Base-by-base conservation (phyloP, 2,888 invertebrate genomes). In the Drosophila pullipes region DNA sequence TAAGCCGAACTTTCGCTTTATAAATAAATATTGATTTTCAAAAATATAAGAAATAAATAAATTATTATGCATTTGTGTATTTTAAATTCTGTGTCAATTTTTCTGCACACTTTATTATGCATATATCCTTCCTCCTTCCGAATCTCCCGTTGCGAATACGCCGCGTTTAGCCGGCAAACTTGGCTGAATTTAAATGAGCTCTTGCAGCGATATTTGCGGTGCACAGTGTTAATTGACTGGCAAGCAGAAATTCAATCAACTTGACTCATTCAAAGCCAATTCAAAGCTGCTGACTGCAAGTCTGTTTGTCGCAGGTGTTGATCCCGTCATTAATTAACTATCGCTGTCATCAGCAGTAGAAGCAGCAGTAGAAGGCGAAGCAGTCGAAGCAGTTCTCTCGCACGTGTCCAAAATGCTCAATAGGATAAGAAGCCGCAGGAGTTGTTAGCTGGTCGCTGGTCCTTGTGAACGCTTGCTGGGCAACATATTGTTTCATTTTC, bases 401-500 rank as follows among this genome's bases (percentile, higher is more conserved):
- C 79, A 78, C 79, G 79, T 79, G 82, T 60, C 35, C 52, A 62
- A 73, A 82, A 82, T 79, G 64, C 57, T 78, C 64, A 79, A 79
- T 73, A 35, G 76, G 31, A 75, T 62, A 28, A 13, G 39, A 44
- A 57, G 18, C 30, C 30, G 33, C 37, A 31, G 44, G 16, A 58
- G 31, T n/a, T 28, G 52, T 22, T 69, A 35, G 61, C 22, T 47
- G 35, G 9, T 22, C 18, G 30, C 58, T 55, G 4, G 30, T 68
- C 47, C 73, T 67, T 50, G 33, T 30, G 49, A 25, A 55, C 35
- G 47, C 25, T 58, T 50, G 64, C 58, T 35, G 41, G 69, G 63
- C 85, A 75, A 84, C 85, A 85, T 91, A 85, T 91, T 87, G 90
- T 91, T 84, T 87, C 85, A 70, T 64, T 76, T 67, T 60, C 31